phyloP scores from a whole-genome alignment of 1,140 invertebrate species.

The Pemphigus obesinymphae region DNA sequence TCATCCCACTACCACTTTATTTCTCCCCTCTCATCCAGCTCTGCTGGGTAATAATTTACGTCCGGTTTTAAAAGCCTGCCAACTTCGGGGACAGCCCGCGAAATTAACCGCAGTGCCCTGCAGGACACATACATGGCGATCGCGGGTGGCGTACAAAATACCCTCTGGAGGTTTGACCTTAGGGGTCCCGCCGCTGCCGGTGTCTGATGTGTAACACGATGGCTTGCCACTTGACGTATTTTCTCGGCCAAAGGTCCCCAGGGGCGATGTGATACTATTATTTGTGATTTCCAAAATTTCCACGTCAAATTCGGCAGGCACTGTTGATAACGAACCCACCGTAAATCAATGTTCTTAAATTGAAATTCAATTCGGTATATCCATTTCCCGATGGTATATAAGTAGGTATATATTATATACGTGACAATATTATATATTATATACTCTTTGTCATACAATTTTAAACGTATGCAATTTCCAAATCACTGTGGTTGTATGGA shows the following conservation, averaged over 20 bases:
- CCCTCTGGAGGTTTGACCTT: slow-evolving; percentile 6
- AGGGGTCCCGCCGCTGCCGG: neutral
- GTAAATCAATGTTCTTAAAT: too few relatives aligned
- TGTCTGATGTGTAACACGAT: neutral
- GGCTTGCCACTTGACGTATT: slow-evolving; percentile 23
- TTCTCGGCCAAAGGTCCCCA: neutral
- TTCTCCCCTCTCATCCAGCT: neutral
- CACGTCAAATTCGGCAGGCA: too few relatives aligned
- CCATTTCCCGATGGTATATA: too few relatives aligned
- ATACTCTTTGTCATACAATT: too few relatives aligned
- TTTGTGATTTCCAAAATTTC: too few relatives aligned
- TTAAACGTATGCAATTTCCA: too few relatives aligned
- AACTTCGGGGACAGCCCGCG: slow-evolving; percentile 18
- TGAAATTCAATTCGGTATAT: too few relatives aligned
- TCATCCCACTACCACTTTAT: too few relatives aligned
- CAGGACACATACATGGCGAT: neutral
- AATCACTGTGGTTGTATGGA: too few relatives aligned
- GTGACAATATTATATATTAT: too few relatives aligned
- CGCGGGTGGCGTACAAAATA: slow-evolving; percentile 11
- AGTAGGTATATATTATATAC: too few relatives aligned
- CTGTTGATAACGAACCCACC: too few relatives aligned
- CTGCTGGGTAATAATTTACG: neutral
- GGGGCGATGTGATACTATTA: neutral
- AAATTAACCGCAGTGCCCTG: neutral
- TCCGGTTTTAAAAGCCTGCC: neutral